These are phyloP conservation scores for Psammodynastes pulverulentus DNA, from an alignment of 2,113 vertebrate species.

Conservation along the genomic window DNA sequence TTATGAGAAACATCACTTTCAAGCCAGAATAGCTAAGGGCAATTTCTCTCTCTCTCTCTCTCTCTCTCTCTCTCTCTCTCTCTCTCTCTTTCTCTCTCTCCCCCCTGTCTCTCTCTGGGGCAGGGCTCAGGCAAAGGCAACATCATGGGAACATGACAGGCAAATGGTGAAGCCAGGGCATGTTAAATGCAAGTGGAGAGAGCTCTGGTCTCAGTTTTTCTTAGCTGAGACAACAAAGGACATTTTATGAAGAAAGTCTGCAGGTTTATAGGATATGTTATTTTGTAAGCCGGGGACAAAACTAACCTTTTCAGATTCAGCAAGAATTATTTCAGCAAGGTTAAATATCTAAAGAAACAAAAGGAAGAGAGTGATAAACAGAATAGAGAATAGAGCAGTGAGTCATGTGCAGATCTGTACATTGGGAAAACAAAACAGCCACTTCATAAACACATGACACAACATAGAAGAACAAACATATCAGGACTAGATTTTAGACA, in stretches of 20 bases:
- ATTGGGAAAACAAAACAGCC: too few species aligned
- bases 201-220: background rate
- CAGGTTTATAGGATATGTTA: background rate
- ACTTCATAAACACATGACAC: too few species aligned
- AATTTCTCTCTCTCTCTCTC: background rate
- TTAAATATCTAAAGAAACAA: constrained; percentile 15
- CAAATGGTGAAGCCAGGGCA: background rate
- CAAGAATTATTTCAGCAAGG: constrained; percentile 38
- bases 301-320: constrained; percentile 42
- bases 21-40: background rate
- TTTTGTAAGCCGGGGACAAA: constrained; percentile 23
- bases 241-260: background rate
- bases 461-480: too few species aligned
- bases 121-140: background rate
- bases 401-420: too few species aligned
- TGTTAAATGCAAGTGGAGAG: background rate
- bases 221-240: background rate
- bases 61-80: too few species aligned
- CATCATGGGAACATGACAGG: background rate
- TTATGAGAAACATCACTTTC: background rate
- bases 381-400: background rate
- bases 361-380: background rate
- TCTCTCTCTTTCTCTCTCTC: too few species aligned
- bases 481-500: too few species aligned
- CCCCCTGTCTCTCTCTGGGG: too few species aligned